A percentile compares a stretch with the other conserved stretches of the same genome.
phyloP scores from a whole-genome alignment of 2,888 invertebrate species.

The Pollenia labialis region DNA sequence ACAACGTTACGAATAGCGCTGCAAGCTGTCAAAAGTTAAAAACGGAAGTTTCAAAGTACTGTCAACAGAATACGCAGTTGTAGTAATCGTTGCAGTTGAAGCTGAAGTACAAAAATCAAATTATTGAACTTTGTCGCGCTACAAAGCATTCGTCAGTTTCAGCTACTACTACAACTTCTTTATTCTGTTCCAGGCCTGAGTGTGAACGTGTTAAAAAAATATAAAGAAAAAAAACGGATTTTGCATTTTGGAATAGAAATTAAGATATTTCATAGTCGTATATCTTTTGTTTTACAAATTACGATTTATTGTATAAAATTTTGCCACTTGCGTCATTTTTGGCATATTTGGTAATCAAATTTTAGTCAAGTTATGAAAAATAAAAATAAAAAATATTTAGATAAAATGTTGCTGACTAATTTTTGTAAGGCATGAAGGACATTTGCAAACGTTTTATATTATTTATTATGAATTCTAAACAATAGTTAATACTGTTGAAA shows the following conservation, averaged over 20 bases:
- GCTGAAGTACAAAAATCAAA: too few species aligned
- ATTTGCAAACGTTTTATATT: slow-evolving; percentile 7
- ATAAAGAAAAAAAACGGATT: background rate
- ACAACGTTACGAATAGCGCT: too few species aligned
- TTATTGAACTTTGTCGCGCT: too few species aligned
- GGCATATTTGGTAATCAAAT: slow-evolving; percentile 37
- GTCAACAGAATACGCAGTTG: too few species aligned
- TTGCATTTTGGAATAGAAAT: background rate
- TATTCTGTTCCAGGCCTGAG: too few species aligned
- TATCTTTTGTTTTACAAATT: slow-evolving; percentile 6
- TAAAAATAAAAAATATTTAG: background rate
- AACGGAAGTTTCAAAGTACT: too few species aligned
- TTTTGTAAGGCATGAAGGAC: slow-evolving; percentile 21
- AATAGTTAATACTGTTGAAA: slow-evolving; percentile 39
- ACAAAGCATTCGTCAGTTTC: too few species aligned
- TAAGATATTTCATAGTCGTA: background rate
- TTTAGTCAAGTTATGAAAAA: slow-evolving; percentile 11
- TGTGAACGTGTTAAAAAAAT: too few species aligned
- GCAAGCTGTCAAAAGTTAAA: too few species aligned
- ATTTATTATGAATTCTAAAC: slow-evolving; percentile 33
- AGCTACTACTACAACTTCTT: too few species aligned
- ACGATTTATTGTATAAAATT: slow-evolving; percentile 25
- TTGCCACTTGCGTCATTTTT: slow-evolving; percentile 38
- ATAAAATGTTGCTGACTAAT: slow-evolving; percentile 28
- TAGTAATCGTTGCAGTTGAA: too few species aligned